These are phyloP conservation scores for Parnassius orleans DNA, from an alignment of 2,888 invertebrate genomes.

Conservation along the genomic window DNA sequence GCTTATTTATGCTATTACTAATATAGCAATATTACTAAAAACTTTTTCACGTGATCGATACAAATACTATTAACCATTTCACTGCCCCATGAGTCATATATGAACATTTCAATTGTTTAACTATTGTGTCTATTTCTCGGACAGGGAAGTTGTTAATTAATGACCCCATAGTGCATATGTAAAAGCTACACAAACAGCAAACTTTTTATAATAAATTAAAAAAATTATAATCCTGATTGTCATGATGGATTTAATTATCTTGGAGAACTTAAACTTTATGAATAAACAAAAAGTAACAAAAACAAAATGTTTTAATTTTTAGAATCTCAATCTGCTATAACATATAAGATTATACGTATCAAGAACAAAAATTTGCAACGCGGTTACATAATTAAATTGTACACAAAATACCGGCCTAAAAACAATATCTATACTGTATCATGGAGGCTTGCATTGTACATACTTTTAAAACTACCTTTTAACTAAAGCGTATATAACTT, in stretches of 20 bases:
- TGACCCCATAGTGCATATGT: neutral
- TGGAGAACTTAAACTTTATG: too few species aligned
- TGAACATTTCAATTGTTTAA: too few species aligned
- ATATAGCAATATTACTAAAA: too few species aligned
- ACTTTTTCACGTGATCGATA: too few species aligned
- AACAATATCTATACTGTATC: neutral
- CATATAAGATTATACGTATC: constrained; percentile 3
- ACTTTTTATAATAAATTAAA: neutral
- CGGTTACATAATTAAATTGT: constrained; percentile 22
- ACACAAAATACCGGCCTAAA: constrained; percentile 9
- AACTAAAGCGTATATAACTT: neutral
- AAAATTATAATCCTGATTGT: neutral
- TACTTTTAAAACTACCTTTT: neutral
- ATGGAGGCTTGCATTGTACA: neutral
- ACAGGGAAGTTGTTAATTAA: too few species aligned
- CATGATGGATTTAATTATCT: neutral
- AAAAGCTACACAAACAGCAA: neutral
- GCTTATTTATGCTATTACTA: too few species aligned
- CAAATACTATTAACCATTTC: too few species aligned
- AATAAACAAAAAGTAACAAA: neutral
- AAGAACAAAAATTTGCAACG: constrained; percentile 11
- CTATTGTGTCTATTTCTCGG: too few species aligned
- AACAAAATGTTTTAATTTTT: neutral
- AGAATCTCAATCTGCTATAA: neutral
- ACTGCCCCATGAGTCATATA: too few species aligned